Percentiles rank a stretch among this genome's conserved stretches.
Conservation (phyloP, 2,113 vertebrate genomes). For the Phocoena sinus region DNA sequence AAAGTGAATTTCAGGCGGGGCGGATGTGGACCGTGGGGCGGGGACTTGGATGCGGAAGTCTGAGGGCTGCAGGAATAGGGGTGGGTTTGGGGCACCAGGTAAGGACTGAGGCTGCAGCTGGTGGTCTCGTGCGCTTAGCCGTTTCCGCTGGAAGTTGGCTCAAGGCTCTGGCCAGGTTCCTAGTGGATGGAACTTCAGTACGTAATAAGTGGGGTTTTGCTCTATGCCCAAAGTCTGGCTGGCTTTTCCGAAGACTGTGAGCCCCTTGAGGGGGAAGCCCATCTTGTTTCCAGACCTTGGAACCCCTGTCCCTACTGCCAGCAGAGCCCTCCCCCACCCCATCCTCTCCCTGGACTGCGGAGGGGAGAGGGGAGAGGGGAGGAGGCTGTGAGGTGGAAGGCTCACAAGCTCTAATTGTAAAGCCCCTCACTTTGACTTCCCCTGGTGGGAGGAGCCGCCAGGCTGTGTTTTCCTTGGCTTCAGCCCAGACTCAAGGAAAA, state of each 20-base stretch:
- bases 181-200: conserved; percentile 61
- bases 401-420: conserved; percentile 47
- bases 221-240: conserved; percentile 55
- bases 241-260: conserved; percentile 66
- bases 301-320: not conserved
- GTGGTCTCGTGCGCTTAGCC: not conserved
- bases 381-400: conserved; percentile 5
- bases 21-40: not conserved
- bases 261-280: conserved; percentile 59
- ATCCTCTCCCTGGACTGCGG: not conserved
- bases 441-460: not conserved
- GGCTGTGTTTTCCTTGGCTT: conserved; percentile 59
- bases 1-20: not conserved
- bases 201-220: conserved; percentile 47
- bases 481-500: conserved; percentile 49
- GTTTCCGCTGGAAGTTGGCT: conserved; percentile 19
- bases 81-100: not conserved
- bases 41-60: not conserved
- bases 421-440: conserved; percentile 50
- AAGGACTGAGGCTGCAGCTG: not conserved
- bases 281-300: conserved; percentile 56
- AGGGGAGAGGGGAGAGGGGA: not conserved
- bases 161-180: conserved; percentile 5
- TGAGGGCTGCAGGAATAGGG: not conserved
- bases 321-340: not conserved